Percentiles rank a stretch among this genome's conserved stretches.
Evolutionary conservation across 37 sponge, comb jelly and placozoan genomes (phyloP).

Genomic region (Axinella damicornis): DNA sequence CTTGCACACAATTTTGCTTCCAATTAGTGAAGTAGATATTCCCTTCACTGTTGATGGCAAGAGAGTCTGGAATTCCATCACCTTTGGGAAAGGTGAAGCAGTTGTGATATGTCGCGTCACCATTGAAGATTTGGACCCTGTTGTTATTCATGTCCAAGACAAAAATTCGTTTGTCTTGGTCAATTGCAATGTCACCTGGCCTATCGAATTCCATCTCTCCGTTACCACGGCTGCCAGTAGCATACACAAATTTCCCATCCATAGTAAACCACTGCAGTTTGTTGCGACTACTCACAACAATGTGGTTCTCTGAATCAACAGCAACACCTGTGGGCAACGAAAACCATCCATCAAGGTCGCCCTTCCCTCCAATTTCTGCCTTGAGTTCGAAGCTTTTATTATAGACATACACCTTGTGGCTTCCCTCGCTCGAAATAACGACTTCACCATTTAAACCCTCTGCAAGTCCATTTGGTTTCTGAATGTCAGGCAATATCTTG

Average conservation of each 20-base stretch:
- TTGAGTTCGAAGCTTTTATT: neutral
- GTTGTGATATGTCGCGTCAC: neutral
- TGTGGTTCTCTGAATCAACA: neutral
- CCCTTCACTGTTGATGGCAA: constrained; percentile 28
- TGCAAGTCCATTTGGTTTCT: too few species aligned
- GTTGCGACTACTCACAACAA: constrained; percentile 16
- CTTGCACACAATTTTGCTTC: constrained; percentile 10
- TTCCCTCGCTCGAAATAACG: neutral
- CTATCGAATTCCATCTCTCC: constrained; percentile 4
- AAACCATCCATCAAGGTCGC: constrained; percentile 1
- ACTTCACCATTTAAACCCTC: too few species aligned
- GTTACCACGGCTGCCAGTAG: neutral
- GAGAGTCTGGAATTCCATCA: neutral
- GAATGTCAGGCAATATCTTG: too few species aligned
- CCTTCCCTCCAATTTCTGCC: constrained; percentile 3
- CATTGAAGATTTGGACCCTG: constrained; percentile 10
- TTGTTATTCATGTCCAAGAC: neutral
- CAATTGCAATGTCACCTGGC: constrained; percentile 1
- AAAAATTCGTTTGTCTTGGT: neutral
- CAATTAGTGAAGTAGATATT: neutral
- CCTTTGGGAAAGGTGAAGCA: neutral
- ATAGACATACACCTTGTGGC: neutral
- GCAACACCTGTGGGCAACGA: neutral
- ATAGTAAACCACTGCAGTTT: constrained; percentile 19
- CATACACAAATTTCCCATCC: constrained; percentile 15